phyloP scores from a whole-genome alignment of 2,797 vertebrate genomes.

The Gymnoscopelus microlampas region DNA sequence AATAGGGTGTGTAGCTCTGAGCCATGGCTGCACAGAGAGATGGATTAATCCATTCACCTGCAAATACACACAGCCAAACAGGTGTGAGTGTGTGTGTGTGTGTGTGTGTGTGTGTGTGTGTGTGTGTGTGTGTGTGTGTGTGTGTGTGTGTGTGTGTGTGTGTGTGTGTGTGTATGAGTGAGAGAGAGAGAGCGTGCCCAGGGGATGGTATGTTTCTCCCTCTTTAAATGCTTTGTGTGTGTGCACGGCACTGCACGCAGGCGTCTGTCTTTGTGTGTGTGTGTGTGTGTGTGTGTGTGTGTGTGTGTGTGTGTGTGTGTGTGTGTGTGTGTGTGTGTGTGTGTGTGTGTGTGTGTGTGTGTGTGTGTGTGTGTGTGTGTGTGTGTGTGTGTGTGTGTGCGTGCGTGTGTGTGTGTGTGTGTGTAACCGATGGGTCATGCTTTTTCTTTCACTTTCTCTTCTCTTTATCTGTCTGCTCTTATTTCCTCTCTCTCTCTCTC shows the following conservation, averaged over 20 bases:
- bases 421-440: too few relatives aligned
- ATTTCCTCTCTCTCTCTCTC: neutral
- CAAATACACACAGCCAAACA: too few relatives aligned
- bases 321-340: conserved; percentile 8
- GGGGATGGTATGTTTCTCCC: conserved; percentile 49
- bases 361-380: too few relatives aligned
- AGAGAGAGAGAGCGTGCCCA: neutral
- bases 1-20: too few relatives aligned
- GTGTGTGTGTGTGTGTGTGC: too few relatives aligned
- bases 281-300: too few relatives aligned
- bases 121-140: neutral
- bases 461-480: too few relatives aligned
- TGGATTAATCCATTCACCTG: conserved; percentile 8
- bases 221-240: neutral
- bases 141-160: conserved; percentile 18
- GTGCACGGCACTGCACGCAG: neutral
- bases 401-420: too few relatives aligned
- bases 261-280: conserved; percentile 12
- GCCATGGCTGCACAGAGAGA: conserved; percentile 22
- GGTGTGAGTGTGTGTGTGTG: too few relatives aligned
- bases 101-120: conserved; percentile 19
- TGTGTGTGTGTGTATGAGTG: conserved; percentile 26
- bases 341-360: too few relatives aligned
- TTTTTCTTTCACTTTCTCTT: too few relatives aligned
- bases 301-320: neutral